Evolutionary conservation across 2,797 vertebrate genomes (phyloP).

Genomic region (Pyrocephalus nanus): DNA sequence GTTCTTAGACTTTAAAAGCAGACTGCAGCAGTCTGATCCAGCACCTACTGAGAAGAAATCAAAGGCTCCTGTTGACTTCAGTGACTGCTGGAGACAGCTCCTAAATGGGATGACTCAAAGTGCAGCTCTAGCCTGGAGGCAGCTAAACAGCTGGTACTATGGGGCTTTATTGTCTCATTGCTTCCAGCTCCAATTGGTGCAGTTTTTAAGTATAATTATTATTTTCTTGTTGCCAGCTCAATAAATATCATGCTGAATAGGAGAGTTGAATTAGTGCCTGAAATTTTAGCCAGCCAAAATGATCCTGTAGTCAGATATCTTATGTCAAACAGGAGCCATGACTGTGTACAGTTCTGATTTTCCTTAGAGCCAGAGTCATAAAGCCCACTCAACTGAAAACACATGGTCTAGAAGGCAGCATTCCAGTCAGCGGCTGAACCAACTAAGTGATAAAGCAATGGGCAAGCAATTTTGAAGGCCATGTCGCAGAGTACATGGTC

Average conservation of each 20-base stretch:
- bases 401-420: background rate
- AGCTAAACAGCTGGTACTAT: slow-evolving; percentile 25
- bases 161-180: slow-evolving; percentile 25
- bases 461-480: background rate
- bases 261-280: background rate
- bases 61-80: slow-evolving; percentile 55
- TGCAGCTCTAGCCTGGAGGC: slow-evolving; percentile 24
- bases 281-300: slow-evolving; percentile 13
- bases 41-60: slow-evolving; percentile 49
- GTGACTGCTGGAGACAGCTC: slow-evolving; percentile 11
- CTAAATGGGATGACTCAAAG: slow-evolving; percentile 40
- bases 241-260: slow-evolving; percentile 16
- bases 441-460: background rate
- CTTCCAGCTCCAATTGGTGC: slow-evolving; percentile 17
- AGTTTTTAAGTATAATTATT: slow-evolving; percentile 24
- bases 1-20: slow-evolving; percentile 38
- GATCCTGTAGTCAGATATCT: background rate
- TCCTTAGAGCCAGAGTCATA: background rate
- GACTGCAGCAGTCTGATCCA: slow-evolving; percentile 10
- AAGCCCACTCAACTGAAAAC: background rate
- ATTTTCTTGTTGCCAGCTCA: slow-evolving; percentile 35
- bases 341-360: background rate
- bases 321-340: background rate
- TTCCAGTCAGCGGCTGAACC: background rate
- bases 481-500: accelerated